A percentile compares a stretch with the other conserved stretches of the same genome.
phyloP scores from a whole-genome alignment of 2,113 vertebrate genomes.

The Ciconia boyciana region DNA sequence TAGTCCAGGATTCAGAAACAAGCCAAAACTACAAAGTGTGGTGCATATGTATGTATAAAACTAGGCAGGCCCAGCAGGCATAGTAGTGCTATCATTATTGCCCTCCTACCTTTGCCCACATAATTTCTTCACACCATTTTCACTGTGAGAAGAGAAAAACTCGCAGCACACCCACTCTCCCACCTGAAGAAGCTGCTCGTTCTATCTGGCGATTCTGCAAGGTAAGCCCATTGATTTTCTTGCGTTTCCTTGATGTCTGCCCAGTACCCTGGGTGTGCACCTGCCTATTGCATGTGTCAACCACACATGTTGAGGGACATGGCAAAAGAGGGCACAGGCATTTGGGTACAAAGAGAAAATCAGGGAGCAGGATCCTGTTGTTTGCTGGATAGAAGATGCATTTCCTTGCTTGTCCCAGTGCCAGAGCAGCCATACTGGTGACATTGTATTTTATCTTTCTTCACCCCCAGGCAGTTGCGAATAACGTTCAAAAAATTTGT shows the following conservation, averaged over 20 bases:
- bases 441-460: background rate
- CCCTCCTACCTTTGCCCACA: background rate
- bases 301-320: fast-evolving
- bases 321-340: too few species aligned
- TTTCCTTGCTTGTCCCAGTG: background rate
- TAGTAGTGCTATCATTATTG: background rate
- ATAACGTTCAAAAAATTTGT: background rate
- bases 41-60: background rate
- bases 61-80: background rate
- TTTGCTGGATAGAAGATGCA: background rate
- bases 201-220: background rate
- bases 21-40: background rate
- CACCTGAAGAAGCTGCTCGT: background rate
- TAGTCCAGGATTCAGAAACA: background rate
- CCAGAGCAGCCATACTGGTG: background rate
- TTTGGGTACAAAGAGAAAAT: background rate
- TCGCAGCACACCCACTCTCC: background rate
- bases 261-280: background rate
- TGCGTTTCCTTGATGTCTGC: background rate
- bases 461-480: background rate
- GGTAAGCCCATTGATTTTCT: background rate
- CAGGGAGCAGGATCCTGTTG: background rate
- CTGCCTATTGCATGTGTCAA: background rate
- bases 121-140: background rate
- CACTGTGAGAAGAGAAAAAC: background rate